Base-by-base conservation (phyloP, 92 coral and sea anemone genomes). In the Phenganax marumi region DNA sequence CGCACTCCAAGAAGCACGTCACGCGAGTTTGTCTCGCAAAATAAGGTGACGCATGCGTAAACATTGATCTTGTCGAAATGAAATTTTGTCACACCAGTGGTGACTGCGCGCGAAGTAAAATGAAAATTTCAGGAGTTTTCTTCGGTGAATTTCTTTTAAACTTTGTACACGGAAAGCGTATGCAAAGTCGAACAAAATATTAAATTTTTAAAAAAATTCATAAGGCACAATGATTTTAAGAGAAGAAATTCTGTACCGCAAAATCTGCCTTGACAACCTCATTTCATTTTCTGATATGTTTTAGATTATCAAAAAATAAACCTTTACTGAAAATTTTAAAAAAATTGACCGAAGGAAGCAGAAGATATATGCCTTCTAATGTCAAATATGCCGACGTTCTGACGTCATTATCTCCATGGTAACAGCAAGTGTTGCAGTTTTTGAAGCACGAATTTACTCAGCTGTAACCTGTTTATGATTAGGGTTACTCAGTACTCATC, bases 71-170 rank as follows among this genome's bases (percentile, higher is more conserved):
- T 50, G 76, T 50, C 76, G 76, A 71, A 50, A 18, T 52, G 76
- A 71, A 33, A 71, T 71, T 71, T 71, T 71, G 57, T 68, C 76
- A 71, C 53, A 52, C 16, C 76, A 70, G 51, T 52, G 24, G 10
- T 50, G 76, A 43, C 55, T 52, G 76, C 76, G 76, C 76, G 76
- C 7, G n/a, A 8, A 70, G 19, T 25, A 70, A 70, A 70, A 43
- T 50, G 11, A 43, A 70, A 70, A 70, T 33, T 33, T n/a, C n/a
- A n/a, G n/a, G n/a, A n/a, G n/a, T n/a, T n/a, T n/a, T n/a, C n/a
- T n/a, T n/a, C n/a, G n/a, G 76, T 70, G 52, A 70, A 70, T 3
- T 70, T 70, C 43, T 70, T 70, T 63, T 16, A 18, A 63, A 63
- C 12, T 63, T 63, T 23, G 2, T 22, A 3, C 3, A 63, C 5